Percentiles rank a stretch among this genome's conserved stretches.
phyloP scores from a whole-genome alignment of 1,140 invertebrate genomes.

The Neuroterus valhalla region DNA sequence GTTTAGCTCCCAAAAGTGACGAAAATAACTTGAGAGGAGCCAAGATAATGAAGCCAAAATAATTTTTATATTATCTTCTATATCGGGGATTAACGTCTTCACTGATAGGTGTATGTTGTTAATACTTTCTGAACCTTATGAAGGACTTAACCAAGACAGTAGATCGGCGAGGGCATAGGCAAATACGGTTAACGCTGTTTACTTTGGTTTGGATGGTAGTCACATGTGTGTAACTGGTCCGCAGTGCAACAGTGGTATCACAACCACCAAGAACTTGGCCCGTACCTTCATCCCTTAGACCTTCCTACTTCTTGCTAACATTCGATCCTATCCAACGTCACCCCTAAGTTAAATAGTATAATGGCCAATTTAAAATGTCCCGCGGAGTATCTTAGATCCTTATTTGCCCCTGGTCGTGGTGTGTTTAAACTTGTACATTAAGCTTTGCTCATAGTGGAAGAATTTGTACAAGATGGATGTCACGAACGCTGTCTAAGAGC shows the following conservation, averaged over 20 bases:
- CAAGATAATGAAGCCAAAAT: neutral
- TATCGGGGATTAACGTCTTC: neutral
- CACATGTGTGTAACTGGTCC: conserved; percentile 58
- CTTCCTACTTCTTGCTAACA: conserved; percentile 42
- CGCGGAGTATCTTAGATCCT: conserved; percentile 67
- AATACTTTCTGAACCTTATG: neutral
- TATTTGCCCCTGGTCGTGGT: conserved; percentile 66
- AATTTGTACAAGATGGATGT: conserved; percentile 57
- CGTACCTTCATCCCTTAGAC: conserved; percentile 16
- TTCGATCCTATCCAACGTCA: conserved; percentile 48
- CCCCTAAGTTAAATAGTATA: conserved; percentile 75
- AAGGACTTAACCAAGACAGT: conserved; percentile 55
- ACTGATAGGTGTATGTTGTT: neutral
- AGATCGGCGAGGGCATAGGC: conserved; percentile 63
- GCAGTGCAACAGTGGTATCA: conserved; percentile 28
- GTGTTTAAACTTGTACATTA: conserved; percentile 63
- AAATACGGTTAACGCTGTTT: conserved; percentile 72
- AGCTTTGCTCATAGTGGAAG: conserved; percentile 55
- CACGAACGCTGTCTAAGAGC: conserved; percentile 46
- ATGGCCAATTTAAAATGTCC: conserved; percentile 75
- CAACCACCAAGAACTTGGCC: conserved; percentile 40
- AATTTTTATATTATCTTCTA: neutral
- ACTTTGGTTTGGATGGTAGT: conserved; percentile 63
- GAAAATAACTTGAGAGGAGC: neutral
- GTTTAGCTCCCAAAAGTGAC: conserved; percentile 3